A percentile compares a stretch with the other conserved stretches of the same genome.
phyloP scores from a whole-genome alignment of 1,140 invertebrate species.

The Megathymus violae region DNA sequence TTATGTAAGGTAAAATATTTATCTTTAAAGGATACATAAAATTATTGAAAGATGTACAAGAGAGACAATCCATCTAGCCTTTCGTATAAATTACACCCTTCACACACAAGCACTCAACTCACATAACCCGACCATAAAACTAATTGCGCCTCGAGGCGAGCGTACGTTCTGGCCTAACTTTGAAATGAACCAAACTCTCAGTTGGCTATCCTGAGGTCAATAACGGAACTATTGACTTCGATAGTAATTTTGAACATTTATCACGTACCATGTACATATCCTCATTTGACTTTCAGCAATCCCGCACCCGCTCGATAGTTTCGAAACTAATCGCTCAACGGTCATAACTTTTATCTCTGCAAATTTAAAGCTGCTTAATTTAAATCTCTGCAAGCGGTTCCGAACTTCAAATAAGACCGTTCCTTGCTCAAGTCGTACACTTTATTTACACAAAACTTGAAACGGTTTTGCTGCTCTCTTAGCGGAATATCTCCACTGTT shows the following conservation, averaged over 20 bases:
- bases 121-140: conserved; percentile 52
- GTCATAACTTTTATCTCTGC: background rate
- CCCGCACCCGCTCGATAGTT: background rate
- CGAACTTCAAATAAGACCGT: conserved; percentile 17
- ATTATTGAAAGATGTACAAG: no score
- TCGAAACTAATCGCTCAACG: background rate
- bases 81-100: background rate
- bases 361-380: conserved; percentile 8
- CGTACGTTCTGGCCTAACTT: conserved; percentile 60
- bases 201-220: conserved; percentile 12
- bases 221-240: conserved; percentile 2
- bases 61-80: background rate
- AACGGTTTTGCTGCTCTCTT: background rate
- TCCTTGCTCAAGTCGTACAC: conserved; percentile 18
- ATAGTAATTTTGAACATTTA: conserved; percentile 9
- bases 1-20: no score
- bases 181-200: conserved; percentile 56
- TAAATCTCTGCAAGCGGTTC: conserved; percentile 7
- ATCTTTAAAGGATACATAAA: no score
- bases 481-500: conserved; percentile 7
- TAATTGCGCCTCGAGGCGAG: conserved; percentile 70
- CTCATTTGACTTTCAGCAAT: conserved; percentile 15
- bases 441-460: conserved; percentile 24
- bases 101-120: background rate
- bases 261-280: conserved; percentile 4